phyloP scores from a whole-genome alignment of 2,797 vertebrate species.

The Pseudochirops corinnae region DNA sequence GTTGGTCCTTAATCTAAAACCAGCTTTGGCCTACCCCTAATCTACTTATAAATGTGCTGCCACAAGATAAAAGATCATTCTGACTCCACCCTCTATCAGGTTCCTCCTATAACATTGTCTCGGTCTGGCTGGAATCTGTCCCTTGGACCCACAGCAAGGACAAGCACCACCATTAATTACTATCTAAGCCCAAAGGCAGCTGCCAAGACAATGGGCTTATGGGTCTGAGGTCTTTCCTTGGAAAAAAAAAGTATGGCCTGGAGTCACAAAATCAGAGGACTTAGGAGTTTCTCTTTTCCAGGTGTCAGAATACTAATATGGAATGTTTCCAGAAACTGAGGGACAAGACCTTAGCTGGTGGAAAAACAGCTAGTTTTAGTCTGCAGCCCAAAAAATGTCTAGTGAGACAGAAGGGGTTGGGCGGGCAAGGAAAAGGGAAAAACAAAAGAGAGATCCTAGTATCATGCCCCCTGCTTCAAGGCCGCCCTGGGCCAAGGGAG shows the following conservation, averaged over 20 bases:
- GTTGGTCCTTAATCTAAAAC: not conserved
- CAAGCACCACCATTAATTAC: slow-evolving; percentile 35
- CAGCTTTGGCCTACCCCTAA: not conserved
- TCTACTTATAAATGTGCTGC: not conserved
- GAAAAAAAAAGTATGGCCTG: slow-evolving; percentile 18
- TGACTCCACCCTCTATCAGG: not conserved
- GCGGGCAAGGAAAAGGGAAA: slow-evolving; percentile 17
- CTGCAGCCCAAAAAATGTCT: slow-evolving; percentile 28
- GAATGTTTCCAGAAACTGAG: not conserved
- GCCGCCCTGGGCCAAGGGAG: not conserved
- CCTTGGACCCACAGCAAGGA: slow-evolving; percentile 12
- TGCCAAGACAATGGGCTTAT: not conserved
- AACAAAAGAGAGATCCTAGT: not conserved
- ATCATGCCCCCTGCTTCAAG: not conserved
- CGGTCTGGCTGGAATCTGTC: not conserved
- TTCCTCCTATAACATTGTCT: not conserved
- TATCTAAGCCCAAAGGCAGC: not conserved
- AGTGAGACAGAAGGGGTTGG: slow-evolving; percentile 23
- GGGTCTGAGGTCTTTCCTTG: not conserved
- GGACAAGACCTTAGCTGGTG: not conserved
- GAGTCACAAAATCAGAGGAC: slow-evolving; percentile 45
- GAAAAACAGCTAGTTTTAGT: not conserved
- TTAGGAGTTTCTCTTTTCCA: not conserved
- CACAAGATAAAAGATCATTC: slow-evolving; percentile 24
- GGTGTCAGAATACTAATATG: not conserved